Conservation (phyloP, 2,797 vertebrate genomes). For the Pseudotriccus pelzelni region DNA sequence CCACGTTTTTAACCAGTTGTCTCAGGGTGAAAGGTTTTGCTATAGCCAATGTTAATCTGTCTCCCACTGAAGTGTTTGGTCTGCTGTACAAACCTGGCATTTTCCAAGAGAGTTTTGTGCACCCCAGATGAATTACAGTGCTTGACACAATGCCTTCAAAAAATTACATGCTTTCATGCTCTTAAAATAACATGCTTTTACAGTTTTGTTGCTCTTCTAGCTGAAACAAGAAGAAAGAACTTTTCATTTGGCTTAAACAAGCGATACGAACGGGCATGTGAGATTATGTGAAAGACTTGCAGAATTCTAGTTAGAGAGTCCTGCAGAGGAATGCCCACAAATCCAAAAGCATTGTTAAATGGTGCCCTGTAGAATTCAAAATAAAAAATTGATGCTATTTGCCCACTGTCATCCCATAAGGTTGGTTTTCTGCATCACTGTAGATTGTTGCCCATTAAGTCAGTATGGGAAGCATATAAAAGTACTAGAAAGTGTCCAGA, state of each 20-base stretch:
- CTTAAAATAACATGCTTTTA: constrained; percentile 2
- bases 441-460: not conserved
- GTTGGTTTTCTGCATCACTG: not conserved
- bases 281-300: not conserved
- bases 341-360: not conserved
- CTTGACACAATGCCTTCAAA: constrained; percentile 28
- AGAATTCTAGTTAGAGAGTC: not conserved
- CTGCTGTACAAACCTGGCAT: not conserved
- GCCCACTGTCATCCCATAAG: rapidly evolving
- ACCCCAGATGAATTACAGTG: not conserved
- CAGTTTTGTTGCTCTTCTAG: not conserved
- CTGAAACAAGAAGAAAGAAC: not conserved
- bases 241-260: not conserved
- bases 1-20: not conserved
- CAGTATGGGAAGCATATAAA: too few species aligned
- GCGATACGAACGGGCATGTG: not conserved
- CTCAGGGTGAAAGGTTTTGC: not conserved
- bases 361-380: not conserved
- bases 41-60: not conserved
- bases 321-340: not conserved
- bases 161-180: not conserved
- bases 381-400: not conserved
- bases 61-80: not conserved
- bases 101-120: not conserved
- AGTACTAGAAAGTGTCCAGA: not conserved